Conservation (phyloP, 37 sponge, comb jelly and placozoan species). For the Amphimedon queenslandica region DNA sequence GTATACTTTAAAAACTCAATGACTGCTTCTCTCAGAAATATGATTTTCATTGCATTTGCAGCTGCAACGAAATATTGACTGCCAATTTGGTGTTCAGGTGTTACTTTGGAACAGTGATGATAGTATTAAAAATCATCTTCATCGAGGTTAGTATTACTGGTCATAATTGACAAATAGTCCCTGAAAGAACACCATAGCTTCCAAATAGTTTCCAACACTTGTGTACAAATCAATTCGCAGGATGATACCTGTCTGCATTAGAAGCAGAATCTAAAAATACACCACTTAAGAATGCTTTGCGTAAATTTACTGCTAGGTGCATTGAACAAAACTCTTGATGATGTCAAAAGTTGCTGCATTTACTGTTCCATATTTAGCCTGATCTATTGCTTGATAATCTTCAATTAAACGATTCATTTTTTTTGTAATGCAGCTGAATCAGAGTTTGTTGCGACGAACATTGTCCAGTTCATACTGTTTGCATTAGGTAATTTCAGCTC, state of each 20-base stretch:
- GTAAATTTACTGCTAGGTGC: conserved; percentile 40
- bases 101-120: background rate
- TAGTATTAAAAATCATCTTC: conserved; percentile 10
- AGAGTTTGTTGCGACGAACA: conserved; percentile 10
- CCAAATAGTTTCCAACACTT: conserved; percentile 46
- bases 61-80: conserved; percentile 40
- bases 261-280: too few species aligned
- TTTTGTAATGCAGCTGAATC: conserved; percentile 29
- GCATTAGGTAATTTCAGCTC: conserved; percentile 22
- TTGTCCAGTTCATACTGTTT: too few species aligned
- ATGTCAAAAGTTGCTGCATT: conserved; percentile 9
- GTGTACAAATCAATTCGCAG: conserved; percentile 19
- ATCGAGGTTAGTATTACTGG: too few species aligned
- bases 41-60: too few species aligned
- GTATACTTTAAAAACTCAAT: conserved; percentile 20
- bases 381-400: conserved; percentile 11
- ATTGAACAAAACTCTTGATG: conserved; percentile 31
- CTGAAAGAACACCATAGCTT: conserved; percentile 21
- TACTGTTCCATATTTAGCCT: conserved; percentile 16
- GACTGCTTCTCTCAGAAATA: conserved; percentile 22
- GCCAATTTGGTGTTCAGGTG: too few species aligned
- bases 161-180: too few species aligned
- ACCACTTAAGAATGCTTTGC: conserved; percentile 29
- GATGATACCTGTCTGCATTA: background rate
- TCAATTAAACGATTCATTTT: conserved; percentile 18